Base-by-base conservation (phyloP, 2,113 vertebrate genomes). In the Perccottus glenii region DNA sequence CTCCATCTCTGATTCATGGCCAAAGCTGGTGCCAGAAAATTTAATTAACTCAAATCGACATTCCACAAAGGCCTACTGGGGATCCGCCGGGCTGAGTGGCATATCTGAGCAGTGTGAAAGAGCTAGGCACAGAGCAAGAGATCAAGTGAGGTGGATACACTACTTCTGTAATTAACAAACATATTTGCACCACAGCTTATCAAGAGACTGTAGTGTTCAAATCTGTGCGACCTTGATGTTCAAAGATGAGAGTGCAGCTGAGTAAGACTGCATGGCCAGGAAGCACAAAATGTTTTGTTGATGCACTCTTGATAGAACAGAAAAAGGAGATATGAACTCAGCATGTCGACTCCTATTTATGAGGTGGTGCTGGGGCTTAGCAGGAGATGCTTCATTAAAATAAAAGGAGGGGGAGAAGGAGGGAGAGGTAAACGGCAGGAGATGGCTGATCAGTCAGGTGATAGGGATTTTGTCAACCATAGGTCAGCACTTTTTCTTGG, bases 11-110 rank as follows among this genome's bases (percentile, higher is more conserved):
- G 83, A 84, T 86, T 80, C 52, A 66, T 56, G 58, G 53, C 70
- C 73, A 64, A 71, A 85, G 46, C 81, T 80, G 87, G 82, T 87
- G 82, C 87, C 79, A 85, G 73, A 73, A 87, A 78, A 88, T 88
- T 81, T 90, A 88, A 92, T 92, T 87, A 92, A 89, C 75, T 86
- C 71, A 85, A 88, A 85, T 78, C 60, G 73, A 89, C 80, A 78
- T 86, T 87, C 80, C 76, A 84, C 75, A 84, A 84, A 85, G 64
- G 50, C 73, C 81, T 78, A 81, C 69, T 50, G 63, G 80, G 87
- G 70, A 78, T 82, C 46, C 40, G 53, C 67, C 51, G 45, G 46
- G 68, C 67, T 61, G 70, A 77, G 73, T 61, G 64, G 67, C 70
- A 72, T 51, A 62, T 70, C 65, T 74, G 64, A 64, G 67, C 8